Evolutionary conservation across 2,113 vertebrate species (phyloP).

Genomic region (Psittacula cyanocephala): DNA sequence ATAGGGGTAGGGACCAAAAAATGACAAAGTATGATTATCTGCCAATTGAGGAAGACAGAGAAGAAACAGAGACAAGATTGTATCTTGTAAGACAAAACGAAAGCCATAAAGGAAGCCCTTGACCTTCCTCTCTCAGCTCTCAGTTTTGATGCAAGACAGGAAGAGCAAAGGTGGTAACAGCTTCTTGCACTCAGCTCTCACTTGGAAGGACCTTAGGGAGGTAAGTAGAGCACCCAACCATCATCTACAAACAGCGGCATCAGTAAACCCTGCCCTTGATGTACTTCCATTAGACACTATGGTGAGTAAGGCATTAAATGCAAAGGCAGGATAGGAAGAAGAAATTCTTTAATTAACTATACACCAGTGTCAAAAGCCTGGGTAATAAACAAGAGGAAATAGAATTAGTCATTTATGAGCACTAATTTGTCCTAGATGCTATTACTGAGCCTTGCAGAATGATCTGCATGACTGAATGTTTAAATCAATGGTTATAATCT

Average conservation of each 20-base stretch:
- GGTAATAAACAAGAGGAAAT: slow-evolving; percentile 38
- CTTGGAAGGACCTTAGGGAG: neutral
- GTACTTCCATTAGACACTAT: neutral
- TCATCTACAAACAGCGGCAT: neutral
- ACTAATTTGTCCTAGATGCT: slow-evolving; percentile 27
- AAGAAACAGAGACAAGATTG: neutral
- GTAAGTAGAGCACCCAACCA: neutral
- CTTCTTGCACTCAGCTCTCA: neutral
- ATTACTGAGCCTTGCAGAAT: neutral
- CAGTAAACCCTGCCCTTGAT: neutral
- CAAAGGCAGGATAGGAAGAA: neutral
- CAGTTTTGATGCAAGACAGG: neutral
- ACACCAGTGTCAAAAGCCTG: neutral
- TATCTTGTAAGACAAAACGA: neutral
- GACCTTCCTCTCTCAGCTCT: neutral
- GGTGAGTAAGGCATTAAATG: neutral
- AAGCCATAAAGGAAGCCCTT: neutral
- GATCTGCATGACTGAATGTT: slow-evolving; percentile 20
- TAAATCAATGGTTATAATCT: slow-evolving; percentile 25
- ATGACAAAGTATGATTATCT: neutral
- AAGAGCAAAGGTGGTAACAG: neutral
- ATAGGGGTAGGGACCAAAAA: neutral
- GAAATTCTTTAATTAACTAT: slow-evolving; percentile 11
- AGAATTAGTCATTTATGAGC: slow-evolving; percentile 25
- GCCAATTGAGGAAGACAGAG: neutral